Base-by-base conservation (phyloP, 2,797 vertebrate genomes). In the Coendou prehensilis region DNA sequence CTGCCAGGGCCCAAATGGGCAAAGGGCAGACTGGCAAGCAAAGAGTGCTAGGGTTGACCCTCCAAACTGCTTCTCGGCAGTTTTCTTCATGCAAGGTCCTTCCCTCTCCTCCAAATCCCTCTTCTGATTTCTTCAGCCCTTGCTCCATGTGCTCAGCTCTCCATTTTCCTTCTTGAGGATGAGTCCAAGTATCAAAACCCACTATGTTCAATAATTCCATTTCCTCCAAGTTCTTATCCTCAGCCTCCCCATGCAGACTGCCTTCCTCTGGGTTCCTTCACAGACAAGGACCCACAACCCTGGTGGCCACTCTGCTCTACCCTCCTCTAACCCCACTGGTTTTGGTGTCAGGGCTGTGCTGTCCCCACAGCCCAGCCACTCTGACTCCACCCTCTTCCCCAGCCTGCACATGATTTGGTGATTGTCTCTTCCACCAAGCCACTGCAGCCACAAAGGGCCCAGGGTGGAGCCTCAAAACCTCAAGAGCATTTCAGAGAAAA, bases 391-490 rank as follows among this genome's bases (percentile, higher is more conserved):
- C 89, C 28, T 45, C 59, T 76, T 63, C 61, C 54, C 71, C 1
- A 6, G 17, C 37, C 61, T 76, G 50, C 26, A 17, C 18, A 17
- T 30, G 8, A 67, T 15, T 8, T 30, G 3, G 90, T 59, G 17
- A 78, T 2, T 9, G 5, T 23, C 22, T 41, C 20, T 75, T 80
- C 47, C 52, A 76, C 33, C n/a, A 1, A 75, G 56, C 64, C 52
- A 28, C 9, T 50, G 17, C 30, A 89, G 82, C 64, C 63, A 94
- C 76, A 78, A 67, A 69, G 37, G 56, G 14, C 30, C 79, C 59
- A 14, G 76, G 79, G 93, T 1, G 3, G 87, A 71, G 78, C 81
- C 90, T 47, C 61, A 52, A 91, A 95, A 93, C 94, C 93, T 96
- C 71, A 86, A 64, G 33, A 69, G 45, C 33, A 64, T 64, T 80